Conservation (phyloP, 2,888 invertebrate genomes). For the Junonia oenone region DNA sequence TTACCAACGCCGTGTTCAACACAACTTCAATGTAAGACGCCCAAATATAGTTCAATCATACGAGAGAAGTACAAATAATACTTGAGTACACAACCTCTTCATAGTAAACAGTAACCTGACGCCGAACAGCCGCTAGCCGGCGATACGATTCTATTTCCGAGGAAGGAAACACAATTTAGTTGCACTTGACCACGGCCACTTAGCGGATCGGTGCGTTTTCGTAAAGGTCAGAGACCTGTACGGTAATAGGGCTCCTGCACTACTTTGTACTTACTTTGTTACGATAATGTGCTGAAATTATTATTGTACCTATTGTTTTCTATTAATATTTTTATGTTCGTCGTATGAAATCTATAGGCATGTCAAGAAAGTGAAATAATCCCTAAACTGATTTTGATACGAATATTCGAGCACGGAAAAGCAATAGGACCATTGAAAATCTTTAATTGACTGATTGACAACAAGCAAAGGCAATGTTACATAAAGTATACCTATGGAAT, state of each 20-base stretch:
- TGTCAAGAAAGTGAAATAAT: too few relatives aligned
- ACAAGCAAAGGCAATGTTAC: too few relatives aligned
- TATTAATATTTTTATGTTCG: too few relatives aligned
- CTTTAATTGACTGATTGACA: too few relatives aligned
- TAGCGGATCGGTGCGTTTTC: slow-evolving; percentile 21
- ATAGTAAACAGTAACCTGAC: neutral
- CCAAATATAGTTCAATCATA: too few relatives aligned
- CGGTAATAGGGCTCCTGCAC: neutral
- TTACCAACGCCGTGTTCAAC: too few relatives aligned
- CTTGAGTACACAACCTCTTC: neutral
- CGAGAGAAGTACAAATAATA: neutral
- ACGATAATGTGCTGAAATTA: neutral
- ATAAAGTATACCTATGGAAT: too few relatives aligned
- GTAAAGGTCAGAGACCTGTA: slow-evolving; percentile 24
- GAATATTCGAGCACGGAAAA: too few relatives aligned
- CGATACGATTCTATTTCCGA: slow-evolving; percentile 18
- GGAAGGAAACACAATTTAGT: slow-evolving; percentile 21
- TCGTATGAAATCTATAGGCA: too few relatives aligned
- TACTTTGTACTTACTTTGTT: neutral
- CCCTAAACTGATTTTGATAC: too few relatives aligned
- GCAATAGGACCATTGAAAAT: too few relatives aligned
- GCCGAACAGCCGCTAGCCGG: neutral
- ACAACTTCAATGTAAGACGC: neutral
- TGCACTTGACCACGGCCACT: slow-evolving; percentile 23
- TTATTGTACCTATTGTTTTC: neutral